phyloP scores from a whole-genome alignment of 2,888 invertebrate genomes.

The Capitulum mitella region DNA sequence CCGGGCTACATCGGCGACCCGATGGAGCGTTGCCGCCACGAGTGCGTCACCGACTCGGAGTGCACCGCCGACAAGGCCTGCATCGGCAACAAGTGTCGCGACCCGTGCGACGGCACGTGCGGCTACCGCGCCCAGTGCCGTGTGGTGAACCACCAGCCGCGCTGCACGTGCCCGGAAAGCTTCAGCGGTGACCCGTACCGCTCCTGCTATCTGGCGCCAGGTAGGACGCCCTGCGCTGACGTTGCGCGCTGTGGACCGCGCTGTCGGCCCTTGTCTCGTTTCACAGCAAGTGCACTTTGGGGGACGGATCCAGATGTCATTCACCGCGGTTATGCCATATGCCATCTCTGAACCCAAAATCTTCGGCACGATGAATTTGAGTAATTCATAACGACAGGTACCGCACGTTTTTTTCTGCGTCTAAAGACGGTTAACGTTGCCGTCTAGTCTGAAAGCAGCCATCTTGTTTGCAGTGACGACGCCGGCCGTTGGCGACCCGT shows the following conservation, averaged over 20 bases:
- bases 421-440: too few relatives aligned
- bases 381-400: too few relatives aligned
- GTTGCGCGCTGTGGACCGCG: too few relatives aligned
- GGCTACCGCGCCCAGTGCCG: conserved; percentile 52
- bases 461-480: background rate
- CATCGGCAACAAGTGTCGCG: conserved; percentile 58
- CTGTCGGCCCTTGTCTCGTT: too few relatives aligned
- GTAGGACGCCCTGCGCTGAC: too few relatives aligned
- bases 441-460: too few relatives aligned
- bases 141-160: conserved; percentile 65
- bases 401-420: too few relatives aligned
- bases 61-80: conserved; percentile 70
- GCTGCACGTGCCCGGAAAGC: conserved; percentile 64
- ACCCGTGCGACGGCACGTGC: conserved; percentile 64
- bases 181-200: conserved; percentile 69
- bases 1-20: conserved; percentile 70
- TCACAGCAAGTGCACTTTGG: too few relatives aligned
- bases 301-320: too few relatives aligned
- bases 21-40: conserved; percentile 62
- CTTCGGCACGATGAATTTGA: too few relatives aligned
- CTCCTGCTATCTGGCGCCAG: conserved; percentile 48
- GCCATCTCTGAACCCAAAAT: too few relatives aligned
- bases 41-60: conserved; percentile 74
- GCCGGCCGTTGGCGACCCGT: conserved; percentile 25
- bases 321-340: too few relatives aligned